Base-by-base conservation (phyloP, 2,888 invertebrate species). In the Hipparchia sbordonii region DNA sequence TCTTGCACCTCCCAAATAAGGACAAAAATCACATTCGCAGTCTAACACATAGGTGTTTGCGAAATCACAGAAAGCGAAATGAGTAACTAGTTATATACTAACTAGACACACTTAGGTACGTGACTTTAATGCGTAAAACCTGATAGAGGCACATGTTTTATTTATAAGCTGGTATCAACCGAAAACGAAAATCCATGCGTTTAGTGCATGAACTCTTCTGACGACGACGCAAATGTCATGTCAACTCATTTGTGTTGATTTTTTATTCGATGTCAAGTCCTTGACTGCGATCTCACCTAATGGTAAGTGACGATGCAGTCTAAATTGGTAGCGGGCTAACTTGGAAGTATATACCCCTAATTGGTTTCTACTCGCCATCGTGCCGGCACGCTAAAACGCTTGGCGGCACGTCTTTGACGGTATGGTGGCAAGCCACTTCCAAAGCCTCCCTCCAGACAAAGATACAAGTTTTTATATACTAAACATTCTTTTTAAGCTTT, bases 51-150 rank as follows among this genome's bases (percentile, higher is more conserved):
- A 4, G 67, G 10, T 23, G 56, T 57, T 67, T 67, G 57, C 67
- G 67, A 67, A 67, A 67, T 56, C n/a, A 6, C 57, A 67, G 67
- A 67, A 67, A 67, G 67, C 39, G 67, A 67, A 67, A 56, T 57
- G 67, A 56, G 67, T 67, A 56, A 56, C 56, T 10, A 57, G 46
- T 2, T 39, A 4, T 39, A 39, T 39, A 23, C 23, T 23, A 23
- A 23, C 23, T 23, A 39, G 39, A 65, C 65, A 9, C 13, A 13
- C 23, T 23, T 23, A 23, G 23, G 23, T 23, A 23, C 52, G 45
- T 45, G 46, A 67, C 46, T 56, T 45, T 57, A 56, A 46, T 56
- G 67, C 56, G 56, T 56, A 56, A 13, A 56, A 67, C 67, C 56
- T 45, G 56, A 67, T 67, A 45, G n/a, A 13, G 7, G 12, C 52